Conservation (phyloP, 1,140 invertebrate species). For the Vanessa tameamea region DNA sequence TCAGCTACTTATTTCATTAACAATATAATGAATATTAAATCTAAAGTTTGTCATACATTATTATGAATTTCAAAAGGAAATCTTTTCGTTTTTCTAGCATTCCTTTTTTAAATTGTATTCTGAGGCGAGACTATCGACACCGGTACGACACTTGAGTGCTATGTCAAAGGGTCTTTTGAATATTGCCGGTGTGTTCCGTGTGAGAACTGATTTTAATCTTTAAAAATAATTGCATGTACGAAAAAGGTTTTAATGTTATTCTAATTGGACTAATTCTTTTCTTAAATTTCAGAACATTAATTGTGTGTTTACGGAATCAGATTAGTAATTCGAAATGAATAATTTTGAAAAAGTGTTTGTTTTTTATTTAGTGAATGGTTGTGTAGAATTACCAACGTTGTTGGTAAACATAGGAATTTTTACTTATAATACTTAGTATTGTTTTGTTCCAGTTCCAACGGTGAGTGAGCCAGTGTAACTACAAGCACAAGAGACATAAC, state of each 20-base stretch:
- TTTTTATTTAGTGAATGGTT: no score
- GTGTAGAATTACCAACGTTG: no score
- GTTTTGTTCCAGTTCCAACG: no score
- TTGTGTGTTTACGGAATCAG: background rate
- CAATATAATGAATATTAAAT: conserved; percentile 44
- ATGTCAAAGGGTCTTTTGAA: conserved; percentile 44
- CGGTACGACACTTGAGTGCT: conserved; percentile 45
- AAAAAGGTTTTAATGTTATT: background rate
- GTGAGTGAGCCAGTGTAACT: no score
- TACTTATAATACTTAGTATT: no score
- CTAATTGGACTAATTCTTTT: background rate
- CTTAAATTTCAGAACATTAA: background rate
- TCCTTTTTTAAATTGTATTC: conserved; percentile 30
- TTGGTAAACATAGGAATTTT: no score
- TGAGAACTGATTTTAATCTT: conserved; percentile 53
- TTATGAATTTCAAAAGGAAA: conserved; percentile 22
- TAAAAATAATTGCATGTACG: background rate
- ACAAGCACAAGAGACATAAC: no score
- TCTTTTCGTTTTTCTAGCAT: conserved; percentile 4
- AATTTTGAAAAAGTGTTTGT: no score
- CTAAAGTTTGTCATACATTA: conserved; percentile 17
- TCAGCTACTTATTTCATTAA: conserved; percentile 67
- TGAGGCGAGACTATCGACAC: conserved; percentile 68
- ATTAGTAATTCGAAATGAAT: no score
- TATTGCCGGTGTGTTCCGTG: conserved; percentile 44